Evolutionary conservation across 2,888 invertebrate genomes (phyloP), one percentile per base, ranked within the genome.

Genomic region (Troglohyphantes excavatus): DNA sequence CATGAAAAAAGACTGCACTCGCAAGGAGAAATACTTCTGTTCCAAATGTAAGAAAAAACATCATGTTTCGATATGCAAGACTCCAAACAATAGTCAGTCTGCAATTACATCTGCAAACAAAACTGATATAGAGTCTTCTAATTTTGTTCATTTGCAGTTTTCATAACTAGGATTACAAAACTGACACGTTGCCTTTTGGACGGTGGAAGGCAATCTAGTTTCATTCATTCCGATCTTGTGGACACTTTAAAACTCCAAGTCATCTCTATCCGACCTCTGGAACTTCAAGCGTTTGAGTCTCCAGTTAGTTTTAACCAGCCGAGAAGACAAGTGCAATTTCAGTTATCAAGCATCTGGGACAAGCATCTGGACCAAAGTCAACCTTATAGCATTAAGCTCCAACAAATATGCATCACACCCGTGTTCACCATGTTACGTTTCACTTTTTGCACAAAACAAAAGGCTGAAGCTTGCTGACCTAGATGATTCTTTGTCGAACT

Each of bases 181-280:
- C 59, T 59, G n/a, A n/a, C n/a, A 75, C 27, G 76, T 21, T 76
- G 17, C 9, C 13, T 76, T 19, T 9, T 63, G 29, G 61, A 33
- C 26, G 13, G 21, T 63, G 29, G 61, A 33, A 61, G 13, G 1
- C 63, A 76, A 76, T 61, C 17, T 19, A 75, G 75, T 59, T 75
- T 75, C 61, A 17, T 75, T 26, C 23, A n/a, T 75, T 75, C 59
- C 13, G 19, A 61, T 75, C 27, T 75, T 53, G 75, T 75, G n/a
- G 26, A 75, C 67, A 67, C 2, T 27, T 67, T 27, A 17, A 23
- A 67, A 39, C 39, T 39, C 13, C 7, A 7, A 39, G 39, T 39
- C 3, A 39, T 39, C 13, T 39, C 39, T 11, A 67, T 27, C n/a
- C 23, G 27, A 67, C 13, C 67, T 29, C 27, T 67, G n/a, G 29